phyloP scores from a whole-genome alignment of 2,797 vertebrate genomes.

The Aldrovandia affinis region DNA sequence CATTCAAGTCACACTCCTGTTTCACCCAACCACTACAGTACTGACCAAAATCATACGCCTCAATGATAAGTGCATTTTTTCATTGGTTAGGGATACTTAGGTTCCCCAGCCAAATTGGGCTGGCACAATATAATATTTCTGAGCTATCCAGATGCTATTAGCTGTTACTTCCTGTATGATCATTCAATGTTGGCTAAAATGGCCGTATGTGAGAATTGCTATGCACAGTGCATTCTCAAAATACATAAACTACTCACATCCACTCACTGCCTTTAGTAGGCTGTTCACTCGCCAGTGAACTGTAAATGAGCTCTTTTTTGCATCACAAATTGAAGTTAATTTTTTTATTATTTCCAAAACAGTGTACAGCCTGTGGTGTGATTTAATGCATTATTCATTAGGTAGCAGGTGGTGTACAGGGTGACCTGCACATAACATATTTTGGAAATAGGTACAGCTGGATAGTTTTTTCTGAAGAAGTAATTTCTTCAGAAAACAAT shows the following conservation, averaged over 20 bases:
- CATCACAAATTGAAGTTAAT: neutral
- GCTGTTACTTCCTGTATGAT: neutral
- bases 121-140: neutral
- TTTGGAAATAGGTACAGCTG: neutral
- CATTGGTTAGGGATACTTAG: too few species aligned
- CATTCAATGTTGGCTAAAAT: neutral
- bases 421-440: neutral
- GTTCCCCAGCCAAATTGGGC: neutral
- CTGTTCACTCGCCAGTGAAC: neutral
- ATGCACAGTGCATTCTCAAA: conserved; percentile 3
- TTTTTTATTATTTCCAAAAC: neutral
- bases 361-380: neutral
- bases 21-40: neutral
- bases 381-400: neutral
- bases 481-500: too few species aligned
- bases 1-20: neutral
- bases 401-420: neutral
- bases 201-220: neutral
- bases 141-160: neutral
- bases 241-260: neutral
- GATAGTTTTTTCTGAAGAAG: neutral
- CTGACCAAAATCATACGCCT: neutral
- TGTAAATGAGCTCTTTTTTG: neutral
- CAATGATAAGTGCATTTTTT: neutral
- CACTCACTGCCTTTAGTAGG: neutral